Base-by-base conservation (phyloP, 2,113 vertebrate species). In the Clarias magur region DNA sequence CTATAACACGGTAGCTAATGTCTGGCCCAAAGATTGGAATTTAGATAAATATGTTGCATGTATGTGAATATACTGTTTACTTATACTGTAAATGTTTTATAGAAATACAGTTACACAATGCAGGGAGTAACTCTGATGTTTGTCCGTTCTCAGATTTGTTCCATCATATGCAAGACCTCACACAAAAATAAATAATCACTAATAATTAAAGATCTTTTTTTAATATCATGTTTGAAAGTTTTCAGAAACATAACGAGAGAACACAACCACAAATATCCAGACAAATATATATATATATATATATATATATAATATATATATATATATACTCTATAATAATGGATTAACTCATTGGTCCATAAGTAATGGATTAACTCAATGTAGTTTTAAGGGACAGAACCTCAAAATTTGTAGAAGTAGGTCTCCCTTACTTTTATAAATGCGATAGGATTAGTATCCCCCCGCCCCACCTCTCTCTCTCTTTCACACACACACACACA, bases 381-480 rank as follows among this genome's bases (percentile, higher is more conserved):
- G 34, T 12, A 70, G 2, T 19, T 30, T 34, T 19, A 70, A 9
- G 15, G 4, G 30, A 70, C 19, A 38, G 13, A 21, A 19, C 27
- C 30, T 73, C 19, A 23, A 2, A 15, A 30, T 70, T 34, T 34
- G 25, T 34, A 70, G 67, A 16, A 34, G 27, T 30, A 70, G 15
- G 13, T 70, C 67, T 70, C 12, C n/a, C 42, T 54, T 7, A 12
- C 23, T 53, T 54, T n/a, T 54, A n/a, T 54, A n/a, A 54, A 76
- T 76, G 23, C 23, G 10, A 11, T 10, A 1, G 19, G 9, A 75
- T 75, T 48, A 25, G 25, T 75, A 75, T 48, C 38, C 12, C 38
- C 72, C 4, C n/a, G n/a, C n/a, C n/a, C n/a, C n/a, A n/a, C n/a
- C 73, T 68, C 16, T 54, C 27, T 80, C 87, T n/a, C 42, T 82